Percentiles rank a stretch among this genome's conserved stretches.
These are phyloP conservation scores for Agrotis segetum DNA, from an alignment of 2,888 invertebrate genomes.

Conservation along the genomic window DNA sequence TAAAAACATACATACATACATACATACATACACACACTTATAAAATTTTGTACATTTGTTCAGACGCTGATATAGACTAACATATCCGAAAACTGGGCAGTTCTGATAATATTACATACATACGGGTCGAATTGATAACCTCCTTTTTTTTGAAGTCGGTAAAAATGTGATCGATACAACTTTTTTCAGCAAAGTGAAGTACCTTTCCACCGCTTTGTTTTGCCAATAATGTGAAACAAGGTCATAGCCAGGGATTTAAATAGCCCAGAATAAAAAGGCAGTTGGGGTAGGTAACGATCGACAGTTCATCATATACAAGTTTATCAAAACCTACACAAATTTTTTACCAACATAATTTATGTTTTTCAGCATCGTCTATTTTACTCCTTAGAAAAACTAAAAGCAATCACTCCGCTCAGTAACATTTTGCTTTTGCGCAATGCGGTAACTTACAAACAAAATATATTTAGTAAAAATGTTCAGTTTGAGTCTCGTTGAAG, in stretches of 20 bases:
- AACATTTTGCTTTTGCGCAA: slow-evolving; percentile 19
- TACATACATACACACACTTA: no score
- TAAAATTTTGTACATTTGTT: no score
- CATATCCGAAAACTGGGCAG: no score
- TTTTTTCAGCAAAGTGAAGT: no score
- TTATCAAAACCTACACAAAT: background rate
- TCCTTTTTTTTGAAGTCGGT: no score
- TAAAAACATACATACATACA: no score
- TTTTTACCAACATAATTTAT: no score
- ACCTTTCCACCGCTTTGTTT: background rate
- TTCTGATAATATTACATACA: no score
- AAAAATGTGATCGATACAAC: no score
- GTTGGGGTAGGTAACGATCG: background rate
- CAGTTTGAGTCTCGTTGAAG: background rate
- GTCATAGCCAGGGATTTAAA: background rate
- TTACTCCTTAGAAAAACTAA: slow-evolving; percentile 12
- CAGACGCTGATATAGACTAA: no score
- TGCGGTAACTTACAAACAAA: background rate
- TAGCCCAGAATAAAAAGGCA: background rate
- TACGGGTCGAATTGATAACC: no score
- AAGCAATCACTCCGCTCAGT: slow-evolving; percentile 16
- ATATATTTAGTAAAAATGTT: background rate
- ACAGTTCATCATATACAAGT: background rate
- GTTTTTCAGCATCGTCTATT: background rate
- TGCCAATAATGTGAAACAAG: background rate